Base-by-base conservation (phyloP, 2,113 vertebrate genomes). In the Neomonachus schauinslandi region DNA sequence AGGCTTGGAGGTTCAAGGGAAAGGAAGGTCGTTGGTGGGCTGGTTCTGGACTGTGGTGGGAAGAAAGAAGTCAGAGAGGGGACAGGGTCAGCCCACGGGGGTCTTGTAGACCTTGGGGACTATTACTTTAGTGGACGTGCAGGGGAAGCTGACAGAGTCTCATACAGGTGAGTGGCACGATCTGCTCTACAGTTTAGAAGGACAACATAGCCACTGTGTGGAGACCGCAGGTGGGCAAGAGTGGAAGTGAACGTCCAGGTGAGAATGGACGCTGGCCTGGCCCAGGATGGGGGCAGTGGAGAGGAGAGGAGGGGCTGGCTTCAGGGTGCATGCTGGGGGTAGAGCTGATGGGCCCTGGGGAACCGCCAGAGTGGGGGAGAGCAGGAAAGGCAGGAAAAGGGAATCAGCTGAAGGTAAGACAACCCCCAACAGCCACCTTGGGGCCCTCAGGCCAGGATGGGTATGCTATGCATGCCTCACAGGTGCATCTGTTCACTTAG, bases 151-250 rank as follows among this genome's bases (percentile, higher is more conserved):
- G 0, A 1, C 0, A 22, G 11, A 22, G 42, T 65, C 71, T 59
- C 5, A 53, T 26, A 21, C 13, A 19, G 39, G 26, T 22, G n/a
- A 51, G 42, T 10, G 24, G 36, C 2, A 0, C 2, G 33, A 63
- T 22, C 28, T 59, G 8, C 51, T 39, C 33, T 18, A 22, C 24
- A 61, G 26, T 59, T 16, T n/a, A 55, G 61, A 74, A 53, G 46
- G 33, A 5, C 10, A 59, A n/a, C 4, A 33, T 6, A 7, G 57
- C 86, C 8, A 14, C 49, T 1, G 0, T 0, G 12, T 61, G 26
- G 51, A 31, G 69, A 31, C n/a, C 24, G 2, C 6, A 22, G n/a
- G 55, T 16, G n/a, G 72, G 31, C 3, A 11, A 51, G n/a, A 31
- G 28, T 33, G 28, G 42, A 57, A 21, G 24, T 18, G 46, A 49